These are phyloP conservation scores for Falco biarmicus DNA, from an alignment of 2,797 vertebrate genomes.

Conservation along the genomic window DNA sequence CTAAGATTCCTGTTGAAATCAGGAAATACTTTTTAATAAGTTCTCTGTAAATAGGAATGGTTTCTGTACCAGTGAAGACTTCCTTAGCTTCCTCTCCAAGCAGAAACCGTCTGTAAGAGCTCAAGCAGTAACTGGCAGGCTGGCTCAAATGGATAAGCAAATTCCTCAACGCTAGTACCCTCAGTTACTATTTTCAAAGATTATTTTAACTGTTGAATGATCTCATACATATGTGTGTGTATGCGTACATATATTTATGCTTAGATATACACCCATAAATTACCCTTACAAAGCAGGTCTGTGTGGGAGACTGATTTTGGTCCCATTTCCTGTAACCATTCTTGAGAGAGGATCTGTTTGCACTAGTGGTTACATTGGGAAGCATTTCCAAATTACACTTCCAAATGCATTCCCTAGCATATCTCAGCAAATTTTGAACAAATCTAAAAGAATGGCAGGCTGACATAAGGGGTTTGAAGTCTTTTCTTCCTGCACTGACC, in stretches of 20 bases:
- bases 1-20: neutral
- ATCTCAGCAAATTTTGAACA: neutral
- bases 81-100: neutral
- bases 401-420: neutral
- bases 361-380: neutral
- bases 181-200: neutral
- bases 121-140: neutral
- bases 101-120: neutral
- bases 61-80: neutral
- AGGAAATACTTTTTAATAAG: neutral
- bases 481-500: neutral
- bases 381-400: neutral
- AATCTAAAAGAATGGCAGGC: neutral
- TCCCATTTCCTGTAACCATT: neutral
- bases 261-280: neutral
- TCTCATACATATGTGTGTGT: neutral
- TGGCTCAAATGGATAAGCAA: neutral
- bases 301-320: neutral
- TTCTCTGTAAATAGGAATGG: neutral
- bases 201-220: neutral
- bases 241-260: neutral
- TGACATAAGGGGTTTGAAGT: fast-evolving
- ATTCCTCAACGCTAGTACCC: neutral
- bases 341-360: neutral
- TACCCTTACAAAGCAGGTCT: neutral